Evolutionary conservation across 2,888 invertebrate genomes (phyloP), one percentile per base, ranked within the genome.

Genomic region (Platynereis dumerilii): DNA sequence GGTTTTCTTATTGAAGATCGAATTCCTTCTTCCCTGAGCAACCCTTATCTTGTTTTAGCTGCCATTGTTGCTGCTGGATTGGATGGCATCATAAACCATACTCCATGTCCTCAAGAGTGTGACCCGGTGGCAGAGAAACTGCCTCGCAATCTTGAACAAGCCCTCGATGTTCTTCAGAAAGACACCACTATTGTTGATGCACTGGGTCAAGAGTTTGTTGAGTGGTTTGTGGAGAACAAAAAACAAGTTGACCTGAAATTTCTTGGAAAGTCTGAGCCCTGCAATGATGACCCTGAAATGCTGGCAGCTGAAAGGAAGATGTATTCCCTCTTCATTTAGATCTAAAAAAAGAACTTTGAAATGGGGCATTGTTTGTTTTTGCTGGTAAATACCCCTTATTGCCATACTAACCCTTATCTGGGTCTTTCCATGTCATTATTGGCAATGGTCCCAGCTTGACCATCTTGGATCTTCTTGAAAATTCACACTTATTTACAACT

Each of bases 41-140:
- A 72, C 54, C 69, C 70, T 1, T 72, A 72, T 57, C 58, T 70
- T 10, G 72, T 67, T 0, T 20, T 67, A 42, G 72, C 73, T 2
- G 70, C 62, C 7, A 70, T 65, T 2, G 28, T 70, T 5, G 73
- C 69, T 5, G 70, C 73, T 2, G 73, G 72, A 0, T 15, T 72
- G 24, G 70, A 73, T 42, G 73, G 73, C 7, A 52, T 71, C 1
- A 39, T 24, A 1, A 60, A 65, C 20, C 57, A 65, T 10, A 34
- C 65, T 17, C 57, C 48, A 17, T 58, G 56, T 2, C 62, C 59
- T 2, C 7, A n/a, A 48, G 22, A 48, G 2, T n/a, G 12, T n/a
- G 28, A 27, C 2, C 17, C 58, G 17, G 12, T 22, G 7, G 34
- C 29, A 2, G 56, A 28, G 15, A 20, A 27, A 24, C 52, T 72